Evolutionary conservation across 2,888 invertebrate species (phyloP), one percentile per base, ranked within the genome.

Genomic region (Drosophila rellima): DNA sequence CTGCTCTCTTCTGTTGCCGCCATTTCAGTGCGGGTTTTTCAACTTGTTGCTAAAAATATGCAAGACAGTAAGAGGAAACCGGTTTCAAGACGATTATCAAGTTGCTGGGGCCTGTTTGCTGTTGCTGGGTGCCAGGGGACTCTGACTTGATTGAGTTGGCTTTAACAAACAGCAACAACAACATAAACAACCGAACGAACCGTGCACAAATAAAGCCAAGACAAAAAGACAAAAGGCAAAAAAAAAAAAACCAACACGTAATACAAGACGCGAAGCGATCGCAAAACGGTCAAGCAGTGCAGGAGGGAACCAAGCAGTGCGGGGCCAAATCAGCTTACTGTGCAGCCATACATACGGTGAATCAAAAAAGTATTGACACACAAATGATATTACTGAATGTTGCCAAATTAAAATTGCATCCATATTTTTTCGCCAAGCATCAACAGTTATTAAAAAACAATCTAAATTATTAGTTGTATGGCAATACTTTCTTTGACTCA

Each of bases 41-140:
- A 84, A 87, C 82, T 84, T 83, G 82, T 83, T 83, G 87, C 82
- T 83, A 87, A 84, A 83, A 87, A 87, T 83, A 83, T 87, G 84
- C 84, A 87, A 83, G 82, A 57, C 84, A 84, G 87, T 83, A 82
- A 84, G 65, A 63, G 83, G 75, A 86, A 87, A 87, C 82, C 82
- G 87, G 82, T 83, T 87, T 62, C 47, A 59, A 18, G 60, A 50
- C 63, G 77, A 77, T 72, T 56, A 45, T 59, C 70, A 82, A 79
- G 63, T 76, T 55, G 70, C 66, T 76, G 64, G 65, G 73, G 75
- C 71, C 74, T 83, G 26, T 26, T 26, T 7, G 7, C 26, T 26
- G 87, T 81, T 83, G 82, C 87, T 83, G 82, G 82, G 82, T 84
- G 82, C 82, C 84, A 74, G 61, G 70, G 57, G 77, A 80, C 80